Evolutionary conservation across 2,113 vertebrate species (phyloP).

Genomic region (Hyla sarda): DNA sequence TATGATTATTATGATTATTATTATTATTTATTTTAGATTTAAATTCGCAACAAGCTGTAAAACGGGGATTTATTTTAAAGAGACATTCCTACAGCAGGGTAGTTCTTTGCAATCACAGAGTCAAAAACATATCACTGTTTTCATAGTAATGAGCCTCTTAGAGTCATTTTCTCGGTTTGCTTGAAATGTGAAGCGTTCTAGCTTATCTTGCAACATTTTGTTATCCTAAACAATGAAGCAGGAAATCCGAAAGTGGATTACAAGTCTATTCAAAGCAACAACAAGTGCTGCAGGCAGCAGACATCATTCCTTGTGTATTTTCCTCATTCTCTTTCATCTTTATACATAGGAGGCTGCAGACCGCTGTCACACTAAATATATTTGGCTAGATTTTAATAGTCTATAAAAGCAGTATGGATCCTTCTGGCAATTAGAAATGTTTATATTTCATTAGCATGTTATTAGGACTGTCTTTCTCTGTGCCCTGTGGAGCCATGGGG

Average conservation of each 20-base stretch:
- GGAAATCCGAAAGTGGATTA: slow-evolving; percentile 33
- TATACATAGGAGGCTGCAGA: slow-evolving; percentile 14
- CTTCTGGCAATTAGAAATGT: slow-evolving; percentile 19
- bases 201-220: slow-evolving; percentile 38
- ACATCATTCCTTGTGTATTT: slow-evolving; percentile 1
- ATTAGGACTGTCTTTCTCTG: too few species aligned
- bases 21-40: not conserved
- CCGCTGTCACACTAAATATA: not conserved
- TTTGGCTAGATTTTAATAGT: not conserved
- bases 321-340: slow-evolving; percentile 12
- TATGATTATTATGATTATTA: too few species aligned
- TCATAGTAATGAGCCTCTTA: not conserved
- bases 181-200: slow-evolving; percentile 12
- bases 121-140: not conserved
- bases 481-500: too few species aligned
- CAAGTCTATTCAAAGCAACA: slow-evolving; percentile 31
- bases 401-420: not conserved
- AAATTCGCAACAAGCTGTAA: not conserved
- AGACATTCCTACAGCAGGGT: not conserved
- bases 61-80: not conserved
- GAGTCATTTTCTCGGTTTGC: not conserved
- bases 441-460: not conserved
- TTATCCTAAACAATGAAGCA: slow-evolving; percentile 39
- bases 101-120: not conserved
- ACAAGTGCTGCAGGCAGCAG: slow-evolving; percentile 14